phyloP scores from a whole-genome alignment of 2,888 invertebrate species.

The Macropis europaea region DNA sequence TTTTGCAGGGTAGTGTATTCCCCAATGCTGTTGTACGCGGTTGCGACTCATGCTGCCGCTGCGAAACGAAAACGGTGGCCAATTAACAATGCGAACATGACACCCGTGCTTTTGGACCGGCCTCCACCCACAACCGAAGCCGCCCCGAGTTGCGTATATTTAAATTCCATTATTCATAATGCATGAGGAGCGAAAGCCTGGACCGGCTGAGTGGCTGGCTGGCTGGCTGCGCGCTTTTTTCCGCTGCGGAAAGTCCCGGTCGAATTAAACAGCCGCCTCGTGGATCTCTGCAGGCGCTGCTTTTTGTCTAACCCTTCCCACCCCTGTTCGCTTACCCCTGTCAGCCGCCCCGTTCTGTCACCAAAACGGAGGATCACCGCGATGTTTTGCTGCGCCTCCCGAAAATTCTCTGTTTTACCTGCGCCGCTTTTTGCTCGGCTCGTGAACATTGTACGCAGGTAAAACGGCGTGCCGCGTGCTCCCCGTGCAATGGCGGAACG shows the following conservation, averaged over 20 bases:
- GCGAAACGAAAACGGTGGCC: conserved; percentile 65
- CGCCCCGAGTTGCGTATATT: conserved; percentile 68
- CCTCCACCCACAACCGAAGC: conserved; percentile 60
- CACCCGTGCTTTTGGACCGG: conserved; percentile 60
- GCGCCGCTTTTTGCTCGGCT: conserved; percentile 9
- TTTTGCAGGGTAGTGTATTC: conserved; percentile 1
- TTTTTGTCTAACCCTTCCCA: conserved; percentile 48
- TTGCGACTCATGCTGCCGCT: conserved; percentile 43
- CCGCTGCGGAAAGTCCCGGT: conserved; percentile 62
- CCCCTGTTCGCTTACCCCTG: conserved; percentile 41
- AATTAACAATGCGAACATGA: conserved; percentile 76
- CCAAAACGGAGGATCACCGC: conserved; percentile 52
- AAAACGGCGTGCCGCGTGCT: conserved; percentile 24
- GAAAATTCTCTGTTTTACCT: conserved; percentile 58
- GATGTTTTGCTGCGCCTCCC: conserved; percentile 48
- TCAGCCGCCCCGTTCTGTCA: conserved; percentile 40
- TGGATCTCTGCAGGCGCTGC: conserved; percentile 62
- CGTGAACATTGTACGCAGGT: conserved; percentile 37
- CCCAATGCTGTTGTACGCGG: conserved; percentile 24
- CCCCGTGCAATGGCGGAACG: conserved; percentile 25
- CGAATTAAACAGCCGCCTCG: conserved; percentile 73
- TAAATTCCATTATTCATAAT: conserved; percentile 78
- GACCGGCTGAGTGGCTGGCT: conserved; percentile 20
- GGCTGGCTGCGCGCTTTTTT: conserved; percentile 59
- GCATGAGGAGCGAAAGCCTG: conserved; percentile 67